Base-by-base conservation (phyloP, 2,113 vertebrate species). In the Heterotis niloticus region DNA sequence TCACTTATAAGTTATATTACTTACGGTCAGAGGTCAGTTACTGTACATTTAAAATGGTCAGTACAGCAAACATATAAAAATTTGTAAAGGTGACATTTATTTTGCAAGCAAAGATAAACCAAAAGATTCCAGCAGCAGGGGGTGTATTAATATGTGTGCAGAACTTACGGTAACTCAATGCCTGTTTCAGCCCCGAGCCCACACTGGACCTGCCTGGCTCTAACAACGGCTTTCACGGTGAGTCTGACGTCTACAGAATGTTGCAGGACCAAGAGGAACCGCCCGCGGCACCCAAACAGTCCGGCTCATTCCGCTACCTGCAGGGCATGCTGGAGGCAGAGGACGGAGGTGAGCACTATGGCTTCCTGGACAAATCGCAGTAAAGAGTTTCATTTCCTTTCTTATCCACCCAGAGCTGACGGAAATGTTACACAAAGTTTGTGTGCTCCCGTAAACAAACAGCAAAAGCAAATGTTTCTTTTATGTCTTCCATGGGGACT, bases 211-310 rank as follows among this genome's bases (percentile, higher is more conserved):
- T 93, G 4, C 89, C 93, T 0, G 85, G 85, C 81, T 90, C 82
- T 84, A 92, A 90, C 5, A 92, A 93, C 0, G 92, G 91, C 70
- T 91, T 96, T 4, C 92, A 96, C 82, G 78, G 91, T 26, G 93
- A 96, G 80, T 99, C 97, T 0, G 95, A 96, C 14, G 97, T 98
- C 81, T 98, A 98, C 91, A 94, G 93, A 91, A 99, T 99, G 97
- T 94, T 99, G 20, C 95, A 94, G 87, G 88, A 92, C 82, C 80
- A 84, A 0, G 95, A 94, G 1, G 92, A 93, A 5, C 94, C 95
- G 0, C 20, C 88, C 20, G 89, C 93, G 0, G 94, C 94, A 81
- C 97, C 97, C 1, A 99, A 99, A 86, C 97, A 99, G 88, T 99
- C 97, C 0, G 95, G 97, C 44, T 99, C 97, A 71, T 99, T 99